Percentiles rank a stretch among this genome's conserved stretches.
phyloP scores from a whole-genome alignment of 2,888 invertebrate species.

The Scelioninae gen. 1 region DNA sequence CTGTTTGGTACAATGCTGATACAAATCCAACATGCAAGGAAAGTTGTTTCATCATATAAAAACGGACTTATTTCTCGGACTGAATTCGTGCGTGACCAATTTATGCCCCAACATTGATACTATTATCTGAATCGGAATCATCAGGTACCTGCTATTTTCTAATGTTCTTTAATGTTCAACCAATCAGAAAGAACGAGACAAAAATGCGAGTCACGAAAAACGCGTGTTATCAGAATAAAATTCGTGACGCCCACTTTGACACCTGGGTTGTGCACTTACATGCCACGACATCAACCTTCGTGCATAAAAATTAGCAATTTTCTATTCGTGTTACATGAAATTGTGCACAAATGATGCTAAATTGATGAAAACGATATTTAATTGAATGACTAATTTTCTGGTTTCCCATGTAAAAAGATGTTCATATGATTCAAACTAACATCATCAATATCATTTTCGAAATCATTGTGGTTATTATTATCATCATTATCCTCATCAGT shows the following conservation, averaged over 20 bases:
- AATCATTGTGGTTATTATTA: no score
- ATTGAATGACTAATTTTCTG: conserved; percentile 33
- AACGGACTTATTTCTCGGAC: conserved; percentile 15
- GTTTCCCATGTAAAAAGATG: no score
- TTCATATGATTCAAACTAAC: no score
- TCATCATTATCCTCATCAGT: no score
- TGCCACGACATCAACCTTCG: conserved; percentile 22
- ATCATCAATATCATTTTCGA: no score
- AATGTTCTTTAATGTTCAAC: conserved; percentile 23
- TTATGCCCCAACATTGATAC: conserved; percentile 21
- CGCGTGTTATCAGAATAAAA: conserved; percentile 39
- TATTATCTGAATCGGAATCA: conserved; percentile 24
- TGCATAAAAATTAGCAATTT: conserved; percentile 36
- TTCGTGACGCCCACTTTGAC: conserved; percentile 53
- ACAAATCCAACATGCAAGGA: conserved; percentile 45
- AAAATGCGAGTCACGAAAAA: conserved; percentile 42
- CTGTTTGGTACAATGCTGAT: conserved; percentile 26
- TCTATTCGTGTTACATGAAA: conserved; percentile 38
- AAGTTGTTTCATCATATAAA: conserved; percentile 28
- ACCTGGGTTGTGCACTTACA: conserved; percentile 40
- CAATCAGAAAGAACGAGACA: not conserved
- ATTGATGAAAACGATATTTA: conserved; percentile 22
- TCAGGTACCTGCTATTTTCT: conserved; percentile 18
- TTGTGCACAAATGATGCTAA: conserved; percentile 1
- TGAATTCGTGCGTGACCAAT: conserved; percentile 37